A percentile compares a stretch with the other conserved stretches of the same genome.
Conservation (phyloP, 2,797 vertebrate species). For the Mionectes olivaceus region DNA sequence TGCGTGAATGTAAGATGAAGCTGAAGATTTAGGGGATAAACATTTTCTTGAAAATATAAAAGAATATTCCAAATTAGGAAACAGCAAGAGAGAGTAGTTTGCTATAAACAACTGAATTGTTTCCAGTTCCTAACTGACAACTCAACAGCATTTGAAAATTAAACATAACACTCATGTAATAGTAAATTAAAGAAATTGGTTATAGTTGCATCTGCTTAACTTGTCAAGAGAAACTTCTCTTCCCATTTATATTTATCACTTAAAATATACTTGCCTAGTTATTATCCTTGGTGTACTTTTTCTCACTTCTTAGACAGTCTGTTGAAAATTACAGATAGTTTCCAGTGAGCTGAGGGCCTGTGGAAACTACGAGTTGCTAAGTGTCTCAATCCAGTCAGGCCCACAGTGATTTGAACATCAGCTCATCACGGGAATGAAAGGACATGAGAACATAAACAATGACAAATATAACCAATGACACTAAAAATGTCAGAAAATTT, state of each 20-base stretch:
- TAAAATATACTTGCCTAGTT: constrained; percentile 12
- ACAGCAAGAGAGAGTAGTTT: not conserved
- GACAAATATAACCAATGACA: constrained; percentile 24
- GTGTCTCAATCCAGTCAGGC: not conserved
- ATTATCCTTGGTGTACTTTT: not conserved
- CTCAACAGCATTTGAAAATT: not conserved
- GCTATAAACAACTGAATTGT: not conserved
- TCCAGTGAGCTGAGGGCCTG: not conserved
- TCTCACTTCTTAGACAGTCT: not conserved
- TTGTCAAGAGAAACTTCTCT: constrained; percentile 13
- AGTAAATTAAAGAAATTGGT: not conserved
- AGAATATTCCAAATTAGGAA: not conserved
- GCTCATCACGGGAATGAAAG: constrained; percentile 12
- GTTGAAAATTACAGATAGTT: constrained; percentile 13
- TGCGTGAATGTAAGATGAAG: not conserved
- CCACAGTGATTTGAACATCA: not conserved
- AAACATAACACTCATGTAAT: not conserved
- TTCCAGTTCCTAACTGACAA: not conserved
- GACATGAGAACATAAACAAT: constrained; percentile 22
- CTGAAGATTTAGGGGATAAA: constrained; percentile 1
- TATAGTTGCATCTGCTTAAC: constrained; percentile 10
- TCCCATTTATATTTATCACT: constrained; percentile 1
- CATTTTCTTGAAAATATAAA: not conserved
- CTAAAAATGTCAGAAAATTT: constrained; percentile 24
- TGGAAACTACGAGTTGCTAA: not conserved